Conservation (phyloP, 2,888 invertebrate genomes). For the Penaeus monodon region DNA sequence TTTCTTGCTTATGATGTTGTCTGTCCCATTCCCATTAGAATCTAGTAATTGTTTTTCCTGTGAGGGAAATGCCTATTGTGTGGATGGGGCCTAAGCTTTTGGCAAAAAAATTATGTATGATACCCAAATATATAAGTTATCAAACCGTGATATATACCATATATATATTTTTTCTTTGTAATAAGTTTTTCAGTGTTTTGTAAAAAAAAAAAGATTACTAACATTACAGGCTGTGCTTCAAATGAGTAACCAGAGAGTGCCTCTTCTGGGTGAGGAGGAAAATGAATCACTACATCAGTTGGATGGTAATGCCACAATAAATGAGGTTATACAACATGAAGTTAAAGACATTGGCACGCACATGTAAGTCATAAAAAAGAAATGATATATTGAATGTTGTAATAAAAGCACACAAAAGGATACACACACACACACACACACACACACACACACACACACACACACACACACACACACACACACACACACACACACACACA, state of each 20-base stretch:
- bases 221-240: conserved; percentile 87
- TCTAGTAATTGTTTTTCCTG: too few species aligned
- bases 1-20: too few species aligned
- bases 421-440: too few species aligned
- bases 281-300: conserved; percentile 74
- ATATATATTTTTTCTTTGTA: conserved; percentile 2
- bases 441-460: too few species aligned
- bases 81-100: too few species aligned
- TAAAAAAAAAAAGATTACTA: background rate
- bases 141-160: background rate
- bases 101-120: too few species aligned
- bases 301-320: conserved; percentile 85
- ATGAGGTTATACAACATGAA: conserved; percentile 97
- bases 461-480: too few species aligned
- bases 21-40: too few species aligned
- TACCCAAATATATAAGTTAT: too few species aligned
- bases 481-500: too few species aligned
- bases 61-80: too few species aligned
- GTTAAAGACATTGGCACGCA: conserved; percentile 99
- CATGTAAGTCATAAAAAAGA: conserved; percentile 77
- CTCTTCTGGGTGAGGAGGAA: conserved; percentile 80
- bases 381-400: background rate
- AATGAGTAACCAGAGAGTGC: conserved; percentile 88
- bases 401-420: too few species aligned
- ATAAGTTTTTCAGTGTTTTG: background rate